Evolutionary conservation across 2,797 vertebrate genomes (phyloP), one percentile per base, ranked within the genome.

Genomic region (Sebastes kiyomatsui): DNA sequence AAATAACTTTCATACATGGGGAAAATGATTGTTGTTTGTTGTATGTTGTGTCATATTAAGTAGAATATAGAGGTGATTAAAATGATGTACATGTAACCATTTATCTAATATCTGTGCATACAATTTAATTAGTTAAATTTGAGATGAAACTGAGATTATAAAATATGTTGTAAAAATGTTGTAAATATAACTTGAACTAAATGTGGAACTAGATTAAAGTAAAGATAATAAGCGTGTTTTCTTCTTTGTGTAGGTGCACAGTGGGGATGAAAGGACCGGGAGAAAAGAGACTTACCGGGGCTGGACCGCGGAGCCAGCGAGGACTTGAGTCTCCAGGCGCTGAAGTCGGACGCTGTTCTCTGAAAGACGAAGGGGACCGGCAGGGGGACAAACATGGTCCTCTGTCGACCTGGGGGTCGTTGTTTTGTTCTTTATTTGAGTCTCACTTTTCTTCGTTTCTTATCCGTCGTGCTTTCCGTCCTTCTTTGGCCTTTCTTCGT

Each of bases 331-430:
- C 95, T 95, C 96, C 96, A 97, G 95, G 95, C 95, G 95, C 95
- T 93, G 94, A 96, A 94, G 93, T 97, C 96, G 91, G 96, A 95
- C 92, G 95, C 94, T 93, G 95, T 95, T 96, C 96, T 96, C 95
- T 96, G 96, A 95, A 96, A 97, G 92, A 97, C 95, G 94, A 97
- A 95, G 95, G 96, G 96, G 92, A 96, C 95, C 93, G 96, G 95
- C 95, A 97, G 93, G 84, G 96, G 96, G 95, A 97, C 96, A 95
- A 97, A 97, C 96, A 97, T 96, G 94, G 95, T 96, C 95, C 95
- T 94, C 91, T 93, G 93, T 95, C 94, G 94, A 94, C 94, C 94
- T 92, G 92, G 86, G 84, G 93, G 90, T 56, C 93, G 89, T 80
- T 38, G 80, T 35, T 77, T 23, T 66, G 69, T 35, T 80, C 62